Conservation (phyloP, 2,113 vertebrate species). For the Columba livia region DNA sequence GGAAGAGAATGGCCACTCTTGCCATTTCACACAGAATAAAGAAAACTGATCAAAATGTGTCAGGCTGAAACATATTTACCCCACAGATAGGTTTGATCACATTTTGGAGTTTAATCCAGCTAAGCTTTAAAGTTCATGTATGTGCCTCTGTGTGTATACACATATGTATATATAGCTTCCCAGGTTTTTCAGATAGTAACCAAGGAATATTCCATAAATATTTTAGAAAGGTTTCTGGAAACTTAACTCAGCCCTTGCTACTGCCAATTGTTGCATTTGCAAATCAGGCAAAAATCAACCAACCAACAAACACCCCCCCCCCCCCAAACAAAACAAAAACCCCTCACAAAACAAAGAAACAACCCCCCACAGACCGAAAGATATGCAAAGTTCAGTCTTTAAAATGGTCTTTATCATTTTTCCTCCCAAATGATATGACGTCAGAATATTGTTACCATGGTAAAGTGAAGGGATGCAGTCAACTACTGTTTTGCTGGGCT, state of each 20-base stretch:
- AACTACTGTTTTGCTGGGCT: background rate
- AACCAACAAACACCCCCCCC: too few relatives aligned
- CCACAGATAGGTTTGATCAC: background rate
- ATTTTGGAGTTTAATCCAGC: background rate
- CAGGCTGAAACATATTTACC: background rate
- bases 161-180: background rate
- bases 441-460: background rate
- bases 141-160: fast-evolving
- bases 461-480: background rate
- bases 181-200: background rate
- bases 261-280: background rate
- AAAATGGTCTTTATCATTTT: background rate
- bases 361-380: background rate
- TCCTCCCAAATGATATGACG: background rate
- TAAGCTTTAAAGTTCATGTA: background rate
- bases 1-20: background rate
- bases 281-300: background rate
- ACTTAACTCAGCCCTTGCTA: background rate
- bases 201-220: background rate
- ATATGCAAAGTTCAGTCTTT: background rate
- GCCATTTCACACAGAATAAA: background rate
- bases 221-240: constrained; percentile 19
- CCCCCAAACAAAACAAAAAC: too few relatives aligned
- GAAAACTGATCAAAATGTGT: background rate
- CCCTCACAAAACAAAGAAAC: too few relatives aligned